phyloP scores from a whole-genome alignment of 2,888 invertebrate species.

The Zaprionus bogoriensis region DNA sequence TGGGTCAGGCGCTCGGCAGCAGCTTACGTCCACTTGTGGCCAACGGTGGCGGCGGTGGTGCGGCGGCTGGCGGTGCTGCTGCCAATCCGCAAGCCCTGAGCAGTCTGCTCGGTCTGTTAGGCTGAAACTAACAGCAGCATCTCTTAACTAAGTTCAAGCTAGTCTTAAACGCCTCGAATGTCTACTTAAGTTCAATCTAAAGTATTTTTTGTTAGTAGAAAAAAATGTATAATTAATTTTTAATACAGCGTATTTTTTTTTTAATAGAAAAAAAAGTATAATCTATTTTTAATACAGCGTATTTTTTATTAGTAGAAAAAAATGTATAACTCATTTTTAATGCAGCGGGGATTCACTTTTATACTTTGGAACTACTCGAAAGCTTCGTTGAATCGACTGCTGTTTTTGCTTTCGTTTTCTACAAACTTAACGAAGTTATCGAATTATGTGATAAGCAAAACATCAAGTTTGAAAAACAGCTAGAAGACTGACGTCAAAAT shows the following conservation, averaged over 20 bases:
- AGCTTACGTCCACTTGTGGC: conserved; percentile 70
- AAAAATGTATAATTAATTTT: conserved; percentile 8
- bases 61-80: conserved; percentile 23
- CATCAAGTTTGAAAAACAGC: too few relatives aligned
- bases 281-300: not conserved
- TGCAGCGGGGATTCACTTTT: not conserved
- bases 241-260: not conserved
- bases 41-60: conserved; percentile 52
- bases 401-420: too few relatives aligned
- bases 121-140: conserved; percentile 27
- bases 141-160: too few relatives aligned
- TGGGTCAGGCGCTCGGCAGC: conserved; percentile 76
- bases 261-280: not conserved
- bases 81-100: conserved; percentile 51
- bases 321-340: conserved; percentile 6
- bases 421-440: too few relatives aligned
- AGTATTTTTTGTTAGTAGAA: conserved; percentile 1
- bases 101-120: conserved; percentile 52
- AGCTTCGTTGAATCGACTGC: too few relatives aligned
- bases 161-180: not conserved
- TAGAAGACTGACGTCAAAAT: too few relatives aligned
- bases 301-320: not conserved
- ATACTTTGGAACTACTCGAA: too few relatives aligned
- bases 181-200: not conserved
- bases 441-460: too few relatives aligned